Conservation (phyloP, 1,140 invertebrate species). For the Achatina immaculata region DNA sequence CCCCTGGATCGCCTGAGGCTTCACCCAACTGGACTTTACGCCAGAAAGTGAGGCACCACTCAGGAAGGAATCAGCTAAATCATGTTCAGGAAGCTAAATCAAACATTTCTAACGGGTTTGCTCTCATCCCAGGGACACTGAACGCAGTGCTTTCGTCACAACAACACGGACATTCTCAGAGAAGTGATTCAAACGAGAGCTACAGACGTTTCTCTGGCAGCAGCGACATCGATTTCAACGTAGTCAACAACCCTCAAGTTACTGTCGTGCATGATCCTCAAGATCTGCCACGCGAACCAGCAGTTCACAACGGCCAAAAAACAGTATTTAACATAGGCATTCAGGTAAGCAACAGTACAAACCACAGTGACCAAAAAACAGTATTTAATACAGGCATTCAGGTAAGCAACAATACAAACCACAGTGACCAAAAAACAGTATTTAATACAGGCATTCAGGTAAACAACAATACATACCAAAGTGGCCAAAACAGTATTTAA, state of each 20-base stretch:
- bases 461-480: no score
- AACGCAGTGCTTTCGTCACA: neutral
- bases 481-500: neutral
- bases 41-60: neutral
- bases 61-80: neutral
- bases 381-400: neutral
- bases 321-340: neutral
- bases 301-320: neutral
- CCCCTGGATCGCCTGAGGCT: slow-evolving; percentile 25
- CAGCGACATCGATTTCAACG: neutral
- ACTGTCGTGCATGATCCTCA: neutral
- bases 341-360: slow-evolving; percentile 1
- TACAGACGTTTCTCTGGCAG: neutral
- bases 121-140: neutral
- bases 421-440: neutral
- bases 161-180: neutral
- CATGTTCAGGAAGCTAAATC: neutral
- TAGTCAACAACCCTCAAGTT: neutral
- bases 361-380: neutral
- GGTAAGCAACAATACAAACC: neutral
- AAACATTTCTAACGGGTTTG: neutral
- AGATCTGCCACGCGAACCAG: neutral
- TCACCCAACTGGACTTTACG: neutral
- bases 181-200: neutral
- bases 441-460: neutral